Base-by-base conservation (phyloP, 2,888 invertebrate genomes). In the Epinotia nisella region DNA sequence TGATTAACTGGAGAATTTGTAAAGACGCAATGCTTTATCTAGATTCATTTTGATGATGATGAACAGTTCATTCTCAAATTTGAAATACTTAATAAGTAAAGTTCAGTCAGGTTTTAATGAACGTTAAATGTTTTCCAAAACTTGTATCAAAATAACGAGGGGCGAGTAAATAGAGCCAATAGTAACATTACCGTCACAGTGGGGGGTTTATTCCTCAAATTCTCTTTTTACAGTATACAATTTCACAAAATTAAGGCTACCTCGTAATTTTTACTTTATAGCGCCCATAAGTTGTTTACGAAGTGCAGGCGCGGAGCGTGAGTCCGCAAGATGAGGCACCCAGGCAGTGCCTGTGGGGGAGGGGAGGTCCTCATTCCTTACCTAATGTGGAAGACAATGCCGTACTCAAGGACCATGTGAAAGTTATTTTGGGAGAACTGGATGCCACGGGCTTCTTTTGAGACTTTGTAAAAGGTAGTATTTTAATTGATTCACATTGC, bases 381-480 rank as follows among this genome's bases (percentile, higher is more conserved):
- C 93, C 93, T 90, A 90, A 92, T 89, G 89, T 88, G 92, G 93
- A 90, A 91, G 81, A 92, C 92, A 92, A 92, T 92, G 90, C 83
- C 79, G 79, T 81, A 78, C 81, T 82, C 86, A 85, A 83, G 85
- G 87, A 83, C 83, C 82, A 85, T 83, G 85, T 81, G 85, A 86
- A 86, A 84, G 88, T 86, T 89, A 81, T 83, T 82, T 82, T 78
- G 78, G 79, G 79, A 76, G 66, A 41, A 66, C 65, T 55, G 69
- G 58, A 70, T 70, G 53, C 59, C 58, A 59, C 51, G 55, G 21
- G 74, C 66, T 65, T 70, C 55, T 69, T 49, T 62, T 59, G 35
- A n/a, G 64, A 5, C 58, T 24, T 49, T 56, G 35, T 68, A 49
- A n/a, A 62, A 65, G 41, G 66, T 49, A 45, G 49, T 59, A 17